Conservation (phyloP, 2,888 invertebrate species). For the Drosophila subquinaria region DNA sequence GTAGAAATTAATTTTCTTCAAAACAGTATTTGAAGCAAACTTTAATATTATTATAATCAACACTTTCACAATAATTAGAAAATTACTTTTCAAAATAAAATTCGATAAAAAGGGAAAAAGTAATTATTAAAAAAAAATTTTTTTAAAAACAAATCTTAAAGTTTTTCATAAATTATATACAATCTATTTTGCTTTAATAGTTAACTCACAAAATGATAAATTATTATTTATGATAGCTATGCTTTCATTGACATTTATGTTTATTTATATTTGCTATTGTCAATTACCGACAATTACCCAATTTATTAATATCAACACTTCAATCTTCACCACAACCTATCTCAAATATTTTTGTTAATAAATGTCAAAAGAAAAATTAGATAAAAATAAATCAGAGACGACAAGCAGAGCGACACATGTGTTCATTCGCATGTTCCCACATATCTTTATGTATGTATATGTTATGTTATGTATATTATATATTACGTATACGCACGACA, state of each 20-base stretch:
- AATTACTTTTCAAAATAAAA: too few species aligned
- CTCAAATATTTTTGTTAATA: conserved; percentile 61
- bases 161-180: background rate
- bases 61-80: too few species aligned
- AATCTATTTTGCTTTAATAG: background rate
- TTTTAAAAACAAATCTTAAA: background rate
- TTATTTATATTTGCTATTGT: conserved; percentile 22
- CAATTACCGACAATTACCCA: conserved; percentile 47
- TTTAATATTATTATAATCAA: background rate
- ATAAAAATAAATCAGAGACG: conserved; percentile 70
- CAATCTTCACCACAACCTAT: conserved; percentile 36
- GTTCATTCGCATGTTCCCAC: conserved; percentile 28
- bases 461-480: background rate
- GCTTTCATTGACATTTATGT: conserved; percentile 17
- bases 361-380: conserved; percentile 57
- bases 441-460: conserved; percentile 3
- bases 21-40: background rate
- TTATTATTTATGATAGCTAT: background rate
- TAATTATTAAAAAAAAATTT: background rate
- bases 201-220: background rate
- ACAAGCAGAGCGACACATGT: conserved; percentile 45
- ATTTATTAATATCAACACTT: conserved; percentile 56
- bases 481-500: conserved; percentile 26
- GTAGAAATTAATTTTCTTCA: background rate
- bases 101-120: too few species aligned